Percentiles rank a stretch among this genome's conserved stretches.
These are phyloP conservation scores for Leguminivora glycinivorella DNA, from an alignment of 1,140 invertebrate species.

Conservation along the genomic window DNA sequence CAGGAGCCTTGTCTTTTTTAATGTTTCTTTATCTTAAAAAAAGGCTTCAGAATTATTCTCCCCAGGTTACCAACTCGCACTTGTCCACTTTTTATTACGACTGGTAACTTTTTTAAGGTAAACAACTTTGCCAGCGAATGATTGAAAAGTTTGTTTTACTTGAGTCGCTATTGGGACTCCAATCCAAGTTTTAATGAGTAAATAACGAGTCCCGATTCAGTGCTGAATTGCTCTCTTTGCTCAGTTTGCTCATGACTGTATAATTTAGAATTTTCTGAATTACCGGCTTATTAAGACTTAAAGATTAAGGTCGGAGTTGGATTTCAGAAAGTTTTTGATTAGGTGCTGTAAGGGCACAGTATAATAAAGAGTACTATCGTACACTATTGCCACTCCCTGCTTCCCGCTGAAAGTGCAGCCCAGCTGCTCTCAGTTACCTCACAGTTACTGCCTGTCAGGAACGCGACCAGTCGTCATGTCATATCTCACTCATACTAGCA, in stretches of 20 bases:
- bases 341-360: too few relatives aligned
- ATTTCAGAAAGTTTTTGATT: too few relatives aligned
- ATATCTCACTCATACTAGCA: too few relatives aligned
- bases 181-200: slow-evolving; percentile 74
- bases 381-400: too few relatives aligned
- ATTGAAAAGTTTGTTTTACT: slow-evolving; percentile 60
- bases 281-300: not conserved
- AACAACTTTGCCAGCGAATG: slow-evolving; percentile 40
- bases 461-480: too few relatives aligned
- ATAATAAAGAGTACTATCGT: too few relatives aligned
- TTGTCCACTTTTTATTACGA: not conserved
- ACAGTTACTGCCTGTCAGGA: too few relatives aligned
- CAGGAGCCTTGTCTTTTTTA: too few relatives aligned
- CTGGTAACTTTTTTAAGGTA: slow-evolving; percentile 32
- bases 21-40: not conserved
- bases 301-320: too few relatives aligned
- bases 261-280: not conserved
- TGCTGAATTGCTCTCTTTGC: slow-evolving; percentile 54
- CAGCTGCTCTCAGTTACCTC: too few relatives aligned
- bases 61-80: not conserved
- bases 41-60: not conserved
- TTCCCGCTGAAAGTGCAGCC: too few relatives aligned
- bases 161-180: slow-evolving; percentile 48
- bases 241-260: slow-evolving; percentile 13
- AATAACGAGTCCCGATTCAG: slow-evolving; percentile 60